Base-by-base conservation (phyloP, 2,113 vertebrate genomes). In the Bungarus multicinctus region DNA sequence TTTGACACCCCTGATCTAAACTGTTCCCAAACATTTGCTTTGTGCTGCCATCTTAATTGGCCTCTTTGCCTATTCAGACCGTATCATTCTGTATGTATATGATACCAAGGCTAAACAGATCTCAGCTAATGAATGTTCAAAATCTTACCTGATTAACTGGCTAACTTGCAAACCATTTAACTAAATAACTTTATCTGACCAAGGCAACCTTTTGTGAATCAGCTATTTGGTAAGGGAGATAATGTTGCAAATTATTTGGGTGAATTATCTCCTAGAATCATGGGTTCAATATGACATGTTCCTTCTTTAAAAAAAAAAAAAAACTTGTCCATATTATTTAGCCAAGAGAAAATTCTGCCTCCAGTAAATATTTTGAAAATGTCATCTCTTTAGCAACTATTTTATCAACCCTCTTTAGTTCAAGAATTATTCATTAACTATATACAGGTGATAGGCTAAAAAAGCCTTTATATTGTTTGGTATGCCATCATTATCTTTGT, bases 351-450 rank as follows among this genome's bases (percentile, higher is more conserved):
- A 90, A 39, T 10, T 16, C 22, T 52, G 50, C 27, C 43, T 90
- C 90, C 39, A 10, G n/a, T 90, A n/a, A 58, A 90, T 85, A 92
- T 89, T 30, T 43, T 47, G 52, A 85, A 92, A 55, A 89, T 60
- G 89, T 27, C 12, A 22, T 47, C 53, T 50, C 45, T n/a, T 12
- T 39, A 16, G 88, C 55, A 55, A 86, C 43, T 60, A 16, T 85
- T 92, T 55, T 89, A 88, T 90, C 50, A 86, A 90, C n/a, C 25
- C 12, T 47, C n/a, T 18, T 39, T 86, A 54, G 43, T 81, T 93
- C 54, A 85, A 86, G 58, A 89, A 58, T 34, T 57, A 43, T 50
- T 58, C 85, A 89, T 85, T 50, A 92, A 92, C 8, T 47, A 8
- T 85, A 92, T 20, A 34, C 43, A 52, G 60, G 12, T 39, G 34